Evolutionary conservation across 2,797 vertebrate genomes (phyloP).

Genomic region (Halcyon chelicuti): DNA sequence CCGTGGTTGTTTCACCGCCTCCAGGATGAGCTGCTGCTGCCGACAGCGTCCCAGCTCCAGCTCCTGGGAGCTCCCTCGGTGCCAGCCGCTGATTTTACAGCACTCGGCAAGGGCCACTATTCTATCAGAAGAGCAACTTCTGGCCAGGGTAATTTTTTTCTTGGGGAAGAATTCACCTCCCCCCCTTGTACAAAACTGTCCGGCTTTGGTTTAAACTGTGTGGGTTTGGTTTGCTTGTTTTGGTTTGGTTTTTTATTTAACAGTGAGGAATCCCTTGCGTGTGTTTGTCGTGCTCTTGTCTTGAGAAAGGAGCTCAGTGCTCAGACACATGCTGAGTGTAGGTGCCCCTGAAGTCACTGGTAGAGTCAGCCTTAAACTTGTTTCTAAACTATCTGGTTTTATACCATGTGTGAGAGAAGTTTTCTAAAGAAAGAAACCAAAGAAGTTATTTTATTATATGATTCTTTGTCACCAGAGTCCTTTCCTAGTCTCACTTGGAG

Average conservation of each 20-base stretch:
- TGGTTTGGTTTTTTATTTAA: neutral
- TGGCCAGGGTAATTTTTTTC: neutral
- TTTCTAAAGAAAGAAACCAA: slow-evolving; percentile 47
- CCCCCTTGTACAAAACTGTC: neutral
- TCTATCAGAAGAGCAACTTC: neutral
- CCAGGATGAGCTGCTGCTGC: neutral
- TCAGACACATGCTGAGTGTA: fast-evolving
- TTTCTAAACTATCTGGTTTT: neutral
- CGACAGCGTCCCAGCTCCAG: neutral
- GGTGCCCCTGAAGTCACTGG: neutral
- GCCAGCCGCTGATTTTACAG: neutral
- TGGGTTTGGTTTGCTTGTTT: neutral
- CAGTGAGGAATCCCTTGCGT: neutral
- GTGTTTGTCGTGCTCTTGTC: neutral
- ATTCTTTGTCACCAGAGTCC: neutral
- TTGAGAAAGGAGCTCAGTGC: neutral
- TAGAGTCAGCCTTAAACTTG: neutral
- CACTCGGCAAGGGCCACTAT: neutral
- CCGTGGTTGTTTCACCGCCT: fast-evolving
- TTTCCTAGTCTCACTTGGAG: neutral
- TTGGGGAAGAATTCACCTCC: neutral
- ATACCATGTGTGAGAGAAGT: neutral
- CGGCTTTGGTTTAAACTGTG: neutral
- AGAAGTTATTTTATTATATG: slow-evolving; percentile 32
- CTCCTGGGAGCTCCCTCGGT: neutral